These are phyloP conservation scores for Phalacrocorax brasilianus DNA, from an alignment of 2,113 vertebrate species.

Conservation along the genomic window DNA sequence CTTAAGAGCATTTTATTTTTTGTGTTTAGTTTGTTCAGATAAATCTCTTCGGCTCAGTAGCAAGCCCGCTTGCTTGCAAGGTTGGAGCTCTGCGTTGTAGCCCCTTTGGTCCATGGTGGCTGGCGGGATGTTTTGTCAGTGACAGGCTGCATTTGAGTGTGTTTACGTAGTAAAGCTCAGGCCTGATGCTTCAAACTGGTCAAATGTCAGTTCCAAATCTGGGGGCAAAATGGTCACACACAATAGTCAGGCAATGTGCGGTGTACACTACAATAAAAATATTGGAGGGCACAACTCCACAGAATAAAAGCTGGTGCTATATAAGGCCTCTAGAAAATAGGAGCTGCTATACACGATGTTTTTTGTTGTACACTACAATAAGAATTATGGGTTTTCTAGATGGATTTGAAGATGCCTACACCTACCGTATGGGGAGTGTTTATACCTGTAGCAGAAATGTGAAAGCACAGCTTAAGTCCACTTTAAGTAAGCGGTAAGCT, in stretches of 20 bases:
- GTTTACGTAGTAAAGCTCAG: conserved; percentile 34
- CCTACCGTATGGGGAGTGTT: not conserved
- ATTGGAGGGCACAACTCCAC: not conserved
- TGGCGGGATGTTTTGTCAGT: not conserved
- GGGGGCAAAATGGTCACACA: not conserved
- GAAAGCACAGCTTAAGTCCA: not conserved
- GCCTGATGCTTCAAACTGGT: not conserved
- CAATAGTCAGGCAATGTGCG: not conserved
- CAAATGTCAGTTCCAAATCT: not conserved
- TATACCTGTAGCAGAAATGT: not conserved
- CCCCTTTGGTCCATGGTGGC: not conserved
- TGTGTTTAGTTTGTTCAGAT: not conserved
- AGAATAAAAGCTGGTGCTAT: not conserved
- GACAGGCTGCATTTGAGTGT: not conserved
- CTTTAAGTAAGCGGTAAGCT: not conserved
- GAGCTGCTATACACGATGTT: not conserved
- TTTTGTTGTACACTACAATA: not conserved
- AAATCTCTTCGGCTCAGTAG: not conserved
- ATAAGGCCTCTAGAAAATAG: not conserved
- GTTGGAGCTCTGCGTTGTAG: not conserved
- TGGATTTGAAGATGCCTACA: conserved; percentile 1
- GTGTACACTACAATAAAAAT: not conserved
- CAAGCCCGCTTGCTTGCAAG: not conserved
- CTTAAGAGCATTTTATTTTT: not conserved
- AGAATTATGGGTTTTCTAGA: not conserved